Evolutionary conservation across 2,113 vertebrate genomes (phyloP).

Genomic region (Elgaria multicarinata): DNA sequence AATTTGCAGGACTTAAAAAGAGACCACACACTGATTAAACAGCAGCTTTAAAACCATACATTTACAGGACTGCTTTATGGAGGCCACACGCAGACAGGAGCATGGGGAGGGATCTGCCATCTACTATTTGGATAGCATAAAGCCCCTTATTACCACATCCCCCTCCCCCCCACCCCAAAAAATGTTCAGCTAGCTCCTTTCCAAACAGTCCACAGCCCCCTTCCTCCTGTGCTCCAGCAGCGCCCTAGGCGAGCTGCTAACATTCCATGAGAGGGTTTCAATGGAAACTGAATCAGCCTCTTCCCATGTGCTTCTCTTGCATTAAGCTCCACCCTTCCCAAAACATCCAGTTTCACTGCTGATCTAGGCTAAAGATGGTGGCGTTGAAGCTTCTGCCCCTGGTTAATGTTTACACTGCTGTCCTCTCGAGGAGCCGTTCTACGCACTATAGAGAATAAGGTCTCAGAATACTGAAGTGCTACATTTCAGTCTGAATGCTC

Average conservation of each 20-base stretch:
- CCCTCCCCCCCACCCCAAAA: background rate
- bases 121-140: background rate
- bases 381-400: background rate
- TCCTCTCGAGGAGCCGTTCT: background rate
- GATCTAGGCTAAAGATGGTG: background rate
- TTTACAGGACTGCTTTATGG: background rate
- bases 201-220: background rate
- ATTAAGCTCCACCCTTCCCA: background rate
- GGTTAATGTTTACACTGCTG: background rate
- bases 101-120: background rate
- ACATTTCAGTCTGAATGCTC: background rate
- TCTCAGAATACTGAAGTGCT: background rate
- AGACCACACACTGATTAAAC: background rate
- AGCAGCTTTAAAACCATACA: background rate
- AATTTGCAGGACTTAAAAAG: no score
- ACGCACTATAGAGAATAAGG: background rate
- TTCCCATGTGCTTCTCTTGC: background rate
- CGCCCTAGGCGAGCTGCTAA: background rate
- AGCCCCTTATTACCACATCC: background rate
- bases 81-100: background rate
- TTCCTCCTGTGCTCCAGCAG: background rate
- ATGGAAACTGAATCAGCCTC: background rate
- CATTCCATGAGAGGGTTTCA: background rate
- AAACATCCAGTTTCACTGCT: no score
- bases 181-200: background rate